Evolutionary conservation across 1,140 invertebrate species (phyloP).

Genomic region (Lepidotrigona ventralis): DNA sequence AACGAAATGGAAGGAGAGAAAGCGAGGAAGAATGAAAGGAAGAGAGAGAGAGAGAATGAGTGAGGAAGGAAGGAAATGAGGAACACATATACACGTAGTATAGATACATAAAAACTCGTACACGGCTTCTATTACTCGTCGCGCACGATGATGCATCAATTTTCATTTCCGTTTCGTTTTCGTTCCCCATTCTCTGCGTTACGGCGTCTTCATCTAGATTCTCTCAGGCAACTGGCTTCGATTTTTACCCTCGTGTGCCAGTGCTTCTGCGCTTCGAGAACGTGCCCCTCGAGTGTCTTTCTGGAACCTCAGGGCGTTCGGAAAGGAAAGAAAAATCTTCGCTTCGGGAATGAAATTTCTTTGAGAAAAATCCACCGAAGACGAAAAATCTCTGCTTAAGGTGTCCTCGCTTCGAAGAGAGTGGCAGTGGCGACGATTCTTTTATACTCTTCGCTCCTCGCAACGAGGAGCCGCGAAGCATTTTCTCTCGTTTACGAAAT

Average conservation of each 20-base stretch:
- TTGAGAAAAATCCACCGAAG: background rate
- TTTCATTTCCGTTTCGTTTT: conserved; percentile 17
- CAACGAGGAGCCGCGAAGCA: background rate
- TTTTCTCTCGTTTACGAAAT: background rate
- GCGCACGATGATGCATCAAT: conserved; percentile 20
- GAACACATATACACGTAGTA: background rate
- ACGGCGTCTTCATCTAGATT: conserved; percentile 19
- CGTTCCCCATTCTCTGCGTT: conserved; percentile 2
- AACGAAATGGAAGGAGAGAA: background rate
- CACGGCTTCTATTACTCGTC: conserved; percentile 40
- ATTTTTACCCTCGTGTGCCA: background rate
- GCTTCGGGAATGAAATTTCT: background rate
- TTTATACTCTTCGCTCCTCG: too few relatives aligned
- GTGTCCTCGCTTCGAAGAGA: background rate
- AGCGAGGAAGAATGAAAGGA: background rate
- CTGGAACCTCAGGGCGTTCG: background rate
- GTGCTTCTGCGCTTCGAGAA: background rate
- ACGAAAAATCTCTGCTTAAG: too few relatives aligned
- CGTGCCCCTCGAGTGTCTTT: background rate
- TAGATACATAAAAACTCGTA: conserved; percentile 1
- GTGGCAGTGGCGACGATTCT: too few relatives aligned
- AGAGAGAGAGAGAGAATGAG: too few relatives aligned
- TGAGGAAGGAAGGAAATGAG: background rate
- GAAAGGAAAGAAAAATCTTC: too few relatives aligned
- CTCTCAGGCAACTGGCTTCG: conserved; percentile 20